Conservation (phyloP, 2,888 invertebrate species). For the Osmoderma eremita region DNA sequence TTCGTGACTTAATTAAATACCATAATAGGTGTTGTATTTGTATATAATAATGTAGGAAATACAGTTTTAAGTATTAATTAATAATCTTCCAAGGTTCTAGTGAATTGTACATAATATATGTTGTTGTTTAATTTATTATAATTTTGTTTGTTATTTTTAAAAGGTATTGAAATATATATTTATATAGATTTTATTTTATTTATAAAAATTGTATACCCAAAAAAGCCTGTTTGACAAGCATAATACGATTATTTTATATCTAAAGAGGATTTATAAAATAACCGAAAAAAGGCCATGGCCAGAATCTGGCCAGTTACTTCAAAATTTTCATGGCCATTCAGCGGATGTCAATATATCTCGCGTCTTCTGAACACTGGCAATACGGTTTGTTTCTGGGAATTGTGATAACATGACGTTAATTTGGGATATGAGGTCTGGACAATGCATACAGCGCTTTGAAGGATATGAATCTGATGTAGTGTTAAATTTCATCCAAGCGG, state of each 20-base stretch:
- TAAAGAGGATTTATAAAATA: no score
- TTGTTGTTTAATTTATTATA: conserved; percentile 31
- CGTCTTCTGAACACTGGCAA: conserved; percentile 97
- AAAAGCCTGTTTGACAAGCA: no score
- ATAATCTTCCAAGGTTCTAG: conserved; percentile 21
- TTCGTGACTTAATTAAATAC: not conserved
- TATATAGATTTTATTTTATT: conserved; percentile 7
- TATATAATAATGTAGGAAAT: conserved; percentile 18
- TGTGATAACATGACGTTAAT: conserved; percentile 97
- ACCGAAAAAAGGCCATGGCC: no score
- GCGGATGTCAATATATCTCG: conserved; percentile 98
- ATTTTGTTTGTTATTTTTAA: conserved; percentile 28
- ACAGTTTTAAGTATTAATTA: conserved; percentile 19
- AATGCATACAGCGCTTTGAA: conserved; percentile 98
- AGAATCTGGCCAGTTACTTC: conserved; percentile 95
- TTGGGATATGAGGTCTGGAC: conserved; percentile 99
- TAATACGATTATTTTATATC: no score
- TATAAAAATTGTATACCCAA: not conserved
- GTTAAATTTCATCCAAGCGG: conserved; percentile 99
- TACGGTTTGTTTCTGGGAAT: conserved; percentile 97
- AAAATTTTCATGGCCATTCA: conserved; percentile 96
- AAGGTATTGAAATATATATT: conserved; percentile 28
- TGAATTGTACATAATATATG: conserved; percentile 24
- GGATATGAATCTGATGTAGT: conserved; percentile 98
- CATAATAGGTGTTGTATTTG: conserved; percentile 13